Evolutionary conservation across 2,888 invertebrate genomes (phyloP).

Genomic region (Apoda limacodes): DNA sequence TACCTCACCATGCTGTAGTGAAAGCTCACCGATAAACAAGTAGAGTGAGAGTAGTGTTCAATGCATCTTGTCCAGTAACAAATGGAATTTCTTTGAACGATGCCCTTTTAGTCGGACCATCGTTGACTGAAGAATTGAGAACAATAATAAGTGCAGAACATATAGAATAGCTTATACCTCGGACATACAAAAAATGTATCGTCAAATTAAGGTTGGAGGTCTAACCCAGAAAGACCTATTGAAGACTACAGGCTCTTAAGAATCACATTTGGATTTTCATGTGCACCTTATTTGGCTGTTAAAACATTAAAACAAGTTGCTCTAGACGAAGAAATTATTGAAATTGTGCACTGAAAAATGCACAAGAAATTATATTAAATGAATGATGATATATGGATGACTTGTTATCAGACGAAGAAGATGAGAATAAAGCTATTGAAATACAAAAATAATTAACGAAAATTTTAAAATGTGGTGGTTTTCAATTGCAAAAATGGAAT

Average conservation of each 20-base stretch:
- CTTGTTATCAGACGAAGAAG: slow-evolving; percentile 5
- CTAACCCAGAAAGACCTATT: not conserved
- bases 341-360: too few species aligned
- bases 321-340: not conserved
- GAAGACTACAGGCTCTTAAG: slow-evolving; percentile 11
- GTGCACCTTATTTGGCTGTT: slow-evolving; percentile 9
- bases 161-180: slow-evolving; percentile 16
- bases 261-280: slow-evolving; percentile 9
- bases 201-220: slow-evolving; percentile 10
- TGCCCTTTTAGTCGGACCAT: not conserved
- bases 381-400: slow-evolving; percentile 11
- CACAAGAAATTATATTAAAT: slow-evolving; percentile 2
- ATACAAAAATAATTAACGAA: too few species aligned
- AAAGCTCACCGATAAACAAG: too few species aligned
- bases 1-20: too few species aligned
- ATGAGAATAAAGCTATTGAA: slow-evolving; percentile 3
- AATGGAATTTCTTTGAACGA: not conserved
- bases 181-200: slow-evolving; percentile 18
- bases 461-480: slow-evolving; percentile 5
- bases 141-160: slow-evolving; percentile 18
- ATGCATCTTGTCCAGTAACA: not conserved
- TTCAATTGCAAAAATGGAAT: slow-evolving; percentile 8
- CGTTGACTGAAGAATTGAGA: too few species aligned
- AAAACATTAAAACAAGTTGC: slow-evolving; percentile 2
- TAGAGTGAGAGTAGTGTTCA: slow-evolving; percentile 6